These are phyloP conservation scores for Ctenoplectra terminalis DNA, from an alignment of 1,140 invertebrate genomes.

Conservation along the genomic window DNA sequence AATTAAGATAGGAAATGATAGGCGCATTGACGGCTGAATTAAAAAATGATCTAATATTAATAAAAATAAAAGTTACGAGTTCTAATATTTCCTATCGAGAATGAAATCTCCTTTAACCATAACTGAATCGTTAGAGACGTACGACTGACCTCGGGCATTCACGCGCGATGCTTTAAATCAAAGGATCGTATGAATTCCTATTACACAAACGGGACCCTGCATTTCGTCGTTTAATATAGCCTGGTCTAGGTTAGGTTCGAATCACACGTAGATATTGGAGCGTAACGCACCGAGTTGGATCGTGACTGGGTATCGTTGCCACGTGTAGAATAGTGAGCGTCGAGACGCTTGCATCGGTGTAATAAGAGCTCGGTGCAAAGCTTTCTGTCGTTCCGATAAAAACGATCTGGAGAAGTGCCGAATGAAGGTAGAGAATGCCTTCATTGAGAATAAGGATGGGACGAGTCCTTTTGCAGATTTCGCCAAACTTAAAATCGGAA, in stretches of 20 bases:
- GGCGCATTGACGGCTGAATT: too few species aligned
- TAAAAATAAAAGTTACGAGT: too few species aligned
- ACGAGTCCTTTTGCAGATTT: slow-evolving; percentile 31
- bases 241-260: not conserved
- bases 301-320: slow-evolving; percentile 40
- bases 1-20: too few species aligned
- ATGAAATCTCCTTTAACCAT: too few species aligned
- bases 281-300: slow-evolving; percentile 27
- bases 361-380: slow-evolving; percentile 54
- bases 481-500: slow-evolving; percentile 32
- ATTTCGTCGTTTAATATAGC: not conserved
- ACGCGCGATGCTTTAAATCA: not conserved
- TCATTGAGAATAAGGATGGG: slow-evolving; percentile 34
- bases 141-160: not conserved
- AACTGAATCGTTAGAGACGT: too few species aligned
- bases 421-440: not conserved
- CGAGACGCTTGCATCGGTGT: slow-evolving; percentile 42
- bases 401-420: slow-evolving; percentile 23
- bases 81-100: too few species aligned
- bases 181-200: not conserved
- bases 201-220: not conserved
- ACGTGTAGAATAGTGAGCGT: slow-evolving; percentile 37
- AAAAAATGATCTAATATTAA: too few species aligned
- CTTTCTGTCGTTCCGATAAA: slow-evolving; percentile 53
- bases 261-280: not conserved